A percentile compares a stretch with the other conserved stretches of the same genome.
Conservation (phyloP, 2,113 vertebrate genomes). For the Sialia sialis region DNA sequence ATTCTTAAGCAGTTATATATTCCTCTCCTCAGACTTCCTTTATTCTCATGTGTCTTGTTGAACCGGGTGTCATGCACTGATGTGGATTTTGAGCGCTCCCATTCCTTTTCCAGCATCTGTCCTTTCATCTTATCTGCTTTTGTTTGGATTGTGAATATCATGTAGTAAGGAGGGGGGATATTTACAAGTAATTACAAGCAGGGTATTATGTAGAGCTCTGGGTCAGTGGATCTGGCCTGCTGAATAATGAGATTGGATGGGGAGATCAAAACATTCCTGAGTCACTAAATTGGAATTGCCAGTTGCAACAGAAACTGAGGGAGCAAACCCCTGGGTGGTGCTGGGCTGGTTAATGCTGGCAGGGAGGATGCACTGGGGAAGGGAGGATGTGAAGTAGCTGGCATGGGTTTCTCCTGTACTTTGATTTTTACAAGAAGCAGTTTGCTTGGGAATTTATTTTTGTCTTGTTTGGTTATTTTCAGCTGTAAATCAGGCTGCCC, state of each 20-base stretch:
- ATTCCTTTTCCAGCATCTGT: not conserved
- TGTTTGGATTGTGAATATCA: not conserved
- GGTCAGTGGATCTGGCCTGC: slow-evolving; percentile 37
- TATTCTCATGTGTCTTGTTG: not conserved
- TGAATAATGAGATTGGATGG: slow-evolving; percentile 28
- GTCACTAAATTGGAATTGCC: not conserved
- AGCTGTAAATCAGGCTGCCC: not conserved
- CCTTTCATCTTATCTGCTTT: not conserved
- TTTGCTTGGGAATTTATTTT: not conserved
- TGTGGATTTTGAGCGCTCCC: rapidly evolving
- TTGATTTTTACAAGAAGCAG: not conserved
- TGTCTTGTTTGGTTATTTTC: not conserved
- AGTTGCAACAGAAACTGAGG: not conserved
- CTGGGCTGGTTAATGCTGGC: not conserved
- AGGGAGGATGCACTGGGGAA: not conserved
- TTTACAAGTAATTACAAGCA: not conserved
- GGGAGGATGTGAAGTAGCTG: rapidly evolving
- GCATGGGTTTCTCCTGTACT: not conserved
- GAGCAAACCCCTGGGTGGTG: not conserved
- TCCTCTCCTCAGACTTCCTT: not conserved
- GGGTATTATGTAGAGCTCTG: slow-evolving; percentile 24
- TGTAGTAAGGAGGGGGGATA: not conserved
- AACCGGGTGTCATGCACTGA: rapidly evolving
- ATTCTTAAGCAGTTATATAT: not conserved
- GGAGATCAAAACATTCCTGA: slow-evolving; percentile 32